Percentiles rank a stretch among this genome's conserved stretches.
Evolutionary conservation across 1,140 invertebrate species (phyloP).

Genomic region (Pogonomyrmex barbatus): DNA sequence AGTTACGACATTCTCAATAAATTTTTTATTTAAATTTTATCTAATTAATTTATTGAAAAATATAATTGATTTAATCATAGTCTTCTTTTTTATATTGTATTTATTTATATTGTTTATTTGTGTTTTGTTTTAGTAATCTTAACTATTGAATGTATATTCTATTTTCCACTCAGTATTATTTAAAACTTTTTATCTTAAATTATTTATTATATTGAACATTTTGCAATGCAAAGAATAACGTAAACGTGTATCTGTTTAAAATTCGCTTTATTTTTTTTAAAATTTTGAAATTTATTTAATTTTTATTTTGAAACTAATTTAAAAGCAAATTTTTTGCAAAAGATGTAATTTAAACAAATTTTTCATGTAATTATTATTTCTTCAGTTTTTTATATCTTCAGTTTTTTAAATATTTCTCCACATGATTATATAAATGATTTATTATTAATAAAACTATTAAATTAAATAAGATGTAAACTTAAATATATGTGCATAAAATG

Average conservation of each 20-base stretch:
- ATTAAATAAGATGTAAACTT: neutral
- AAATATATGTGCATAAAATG: too few relatives aligned
- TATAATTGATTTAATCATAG: neutral
- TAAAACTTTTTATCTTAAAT: neutral
- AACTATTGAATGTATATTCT: neutral
- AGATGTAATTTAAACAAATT: too few relatives aligned
- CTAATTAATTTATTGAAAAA: neutral
- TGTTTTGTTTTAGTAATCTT: too few relatives aligned
- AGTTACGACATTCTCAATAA: neutral
- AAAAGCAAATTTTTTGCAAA: too few relatives aligned
- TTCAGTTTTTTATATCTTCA: too few relatives aligned
- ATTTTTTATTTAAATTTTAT: neutral
- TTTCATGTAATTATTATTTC: too few relatives aligned
- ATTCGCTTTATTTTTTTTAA: too few relatives aligned
- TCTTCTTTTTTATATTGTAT: neutral
- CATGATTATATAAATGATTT: too few relatives aligned
- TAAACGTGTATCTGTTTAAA: neutral
- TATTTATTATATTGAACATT: neutral
- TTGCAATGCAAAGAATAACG: neutral
- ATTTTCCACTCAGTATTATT: slow-evolving; percentile 2
- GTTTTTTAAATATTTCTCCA: too few relatives aligned
- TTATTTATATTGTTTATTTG: neutral
- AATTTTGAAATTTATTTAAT: too few relatives aligned
- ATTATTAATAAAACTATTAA: too few relatives aligned
- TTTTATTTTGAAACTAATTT: too few relatives aligned